Conservation (phyloP, 2,797 vertebrate species). For the Poeciliopsis gracilis region DNA sequence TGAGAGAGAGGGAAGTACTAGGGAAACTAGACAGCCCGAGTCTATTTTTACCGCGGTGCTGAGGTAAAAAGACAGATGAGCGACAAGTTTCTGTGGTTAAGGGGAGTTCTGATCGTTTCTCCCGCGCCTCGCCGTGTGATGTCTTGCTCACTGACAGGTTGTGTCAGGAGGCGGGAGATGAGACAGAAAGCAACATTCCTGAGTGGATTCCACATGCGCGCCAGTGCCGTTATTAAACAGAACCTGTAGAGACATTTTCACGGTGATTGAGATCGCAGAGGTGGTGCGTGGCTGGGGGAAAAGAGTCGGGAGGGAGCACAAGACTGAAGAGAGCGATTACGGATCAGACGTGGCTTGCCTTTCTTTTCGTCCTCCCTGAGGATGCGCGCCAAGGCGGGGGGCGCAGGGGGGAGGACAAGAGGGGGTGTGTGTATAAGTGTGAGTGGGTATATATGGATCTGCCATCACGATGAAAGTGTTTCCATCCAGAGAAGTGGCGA, state of each 20-base stretch:
- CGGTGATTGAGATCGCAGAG: constrained; percentile 31
- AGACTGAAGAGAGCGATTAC: constrained; percentile 55
- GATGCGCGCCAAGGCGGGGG: constrained; percentile 39
- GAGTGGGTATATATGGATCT: constrained; percentile 46
- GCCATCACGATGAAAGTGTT: constrained; percentile 62
- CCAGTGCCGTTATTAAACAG: constrained; percentile 47
- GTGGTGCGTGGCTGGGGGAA: neutral
- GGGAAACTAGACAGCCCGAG: constrained; percentile 59
- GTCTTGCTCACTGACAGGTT: constrained; percentile 61
- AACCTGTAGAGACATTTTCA: constrained; percentile 54
- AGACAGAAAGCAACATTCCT: constrained; percentile 52
- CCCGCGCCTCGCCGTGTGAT: constrained; percentile 44
- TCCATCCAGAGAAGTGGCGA: constrained; percentile 47
- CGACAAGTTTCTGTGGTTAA: constrained; percentile 56
- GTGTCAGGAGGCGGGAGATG: constrained; percentile 54
- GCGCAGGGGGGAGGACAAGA: neutral
- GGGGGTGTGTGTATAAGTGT: neutral
- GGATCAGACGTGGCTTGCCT: constrained; percentile 50
- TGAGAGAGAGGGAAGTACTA: neutral
- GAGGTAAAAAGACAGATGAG: constrained; percentile 66
- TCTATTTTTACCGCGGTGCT: constrained; percentile 75
- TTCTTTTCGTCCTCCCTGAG: constrained; percentile 42
- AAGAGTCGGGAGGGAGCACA: neutral
- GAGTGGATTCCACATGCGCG: constrained; percentile 13
- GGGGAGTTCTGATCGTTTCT: constrained; percentile 62